Conservation (phyloP, 1,140 invertebrate genomes). For the Metaphire vulgaris region DNA sequence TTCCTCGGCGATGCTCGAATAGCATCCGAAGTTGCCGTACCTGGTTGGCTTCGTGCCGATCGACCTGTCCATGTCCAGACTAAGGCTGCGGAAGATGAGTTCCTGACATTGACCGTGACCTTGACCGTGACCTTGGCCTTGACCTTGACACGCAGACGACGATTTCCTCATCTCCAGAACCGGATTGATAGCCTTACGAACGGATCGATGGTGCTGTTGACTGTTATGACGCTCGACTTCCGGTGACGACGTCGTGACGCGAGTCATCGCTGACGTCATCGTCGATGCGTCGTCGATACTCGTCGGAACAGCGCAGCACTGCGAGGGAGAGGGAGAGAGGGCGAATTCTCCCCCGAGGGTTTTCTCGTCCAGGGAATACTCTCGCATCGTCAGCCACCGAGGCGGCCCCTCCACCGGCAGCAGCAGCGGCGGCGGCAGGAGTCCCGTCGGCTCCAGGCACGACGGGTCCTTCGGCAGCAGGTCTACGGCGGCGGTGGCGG, state of each 20-base stretch:
- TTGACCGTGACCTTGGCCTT: no score
- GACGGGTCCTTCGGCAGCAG: not conserved
- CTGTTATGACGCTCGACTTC: not conserved
- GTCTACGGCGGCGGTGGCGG: not conserved
- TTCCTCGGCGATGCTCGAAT: not conserved
- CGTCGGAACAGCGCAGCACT: no score
- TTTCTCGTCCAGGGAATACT: constrained; percentile 58
- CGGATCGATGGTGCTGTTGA: not conserved
- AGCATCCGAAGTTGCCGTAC: not conserved
- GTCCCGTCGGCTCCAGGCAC: not conserved
- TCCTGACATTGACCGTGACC: not conserved
- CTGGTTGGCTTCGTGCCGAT: not conserved
- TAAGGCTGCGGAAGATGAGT: not conserved
- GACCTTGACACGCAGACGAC: no score
- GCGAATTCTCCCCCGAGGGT: constrained; percentile 53
- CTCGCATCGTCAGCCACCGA: constrained; percentile 37
- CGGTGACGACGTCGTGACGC: not conserved
- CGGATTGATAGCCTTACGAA: not conserved
- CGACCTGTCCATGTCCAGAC: not conserved
- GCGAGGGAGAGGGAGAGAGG: not conserved
- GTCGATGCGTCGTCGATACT: no score
- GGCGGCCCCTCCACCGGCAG: not conserved
- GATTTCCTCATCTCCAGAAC: not conserved
- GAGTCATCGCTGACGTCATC: not conserved
- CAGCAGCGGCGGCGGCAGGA: constrained; percentile 1